Evolutionary conservation across 2,888 invertebrate species (phyloP).

Genomic region (Gisinianus flammeolus): DNA sequence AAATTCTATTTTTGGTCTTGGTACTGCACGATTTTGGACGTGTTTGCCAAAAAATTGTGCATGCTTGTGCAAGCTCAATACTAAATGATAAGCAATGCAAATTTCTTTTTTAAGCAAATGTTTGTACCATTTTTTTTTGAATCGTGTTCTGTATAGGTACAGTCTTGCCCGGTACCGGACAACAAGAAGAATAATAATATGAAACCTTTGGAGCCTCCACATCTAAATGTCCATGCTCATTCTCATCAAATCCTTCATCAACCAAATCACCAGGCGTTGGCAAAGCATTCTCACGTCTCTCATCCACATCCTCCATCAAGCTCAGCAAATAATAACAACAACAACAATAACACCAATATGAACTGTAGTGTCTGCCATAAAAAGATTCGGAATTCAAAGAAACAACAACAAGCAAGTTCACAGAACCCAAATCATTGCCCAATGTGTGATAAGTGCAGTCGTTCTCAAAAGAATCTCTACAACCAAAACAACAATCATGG

Average conservation of each 20-base stretch:
- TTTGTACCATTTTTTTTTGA: no score
- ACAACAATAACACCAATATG: no score
- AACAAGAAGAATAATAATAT: conserved; percentile 19
- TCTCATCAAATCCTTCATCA: conserved; percentile 31
- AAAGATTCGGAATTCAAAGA: conserved; percentile 39
- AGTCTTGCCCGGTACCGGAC: conserved; percentile 11
- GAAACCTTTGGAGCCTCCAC: conserved; percentile 5
- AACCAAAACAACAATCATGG: conserved; percentile 23
- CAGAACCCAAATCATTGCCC: conserved; percentile 21
- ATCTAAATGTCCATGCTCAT: conserved; percentile 5
- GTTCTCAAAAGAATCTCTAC: conserved; percentile 28
- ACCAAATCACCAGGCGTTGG: conserved; percentile 26
- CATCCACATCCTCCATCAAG: neutral
- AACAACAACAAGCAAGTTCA: conserved; percentile 26
- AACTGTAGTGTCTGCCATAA: conserved; percentile 33
- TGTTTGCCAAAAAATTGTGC: no score
- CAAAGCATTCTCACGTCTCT: neutral
- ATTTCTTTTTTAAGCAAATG: no score
- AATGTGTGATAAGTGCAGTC: conserved; percentile 37
- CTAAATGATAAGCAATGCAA: no score
- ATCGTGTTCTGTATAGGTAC: no score
- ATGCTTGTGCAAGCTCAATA: no score
- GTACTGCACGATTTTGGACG: no score
- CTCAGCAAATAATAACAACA: no score
- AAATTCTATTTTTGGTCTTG: no score